Percentiles rank a stretch among this genome's conserved stretches.
Conservation (phyloP, 2,797 vertebrate species). For the Poeciliopsis paucimaculata region DNA sequence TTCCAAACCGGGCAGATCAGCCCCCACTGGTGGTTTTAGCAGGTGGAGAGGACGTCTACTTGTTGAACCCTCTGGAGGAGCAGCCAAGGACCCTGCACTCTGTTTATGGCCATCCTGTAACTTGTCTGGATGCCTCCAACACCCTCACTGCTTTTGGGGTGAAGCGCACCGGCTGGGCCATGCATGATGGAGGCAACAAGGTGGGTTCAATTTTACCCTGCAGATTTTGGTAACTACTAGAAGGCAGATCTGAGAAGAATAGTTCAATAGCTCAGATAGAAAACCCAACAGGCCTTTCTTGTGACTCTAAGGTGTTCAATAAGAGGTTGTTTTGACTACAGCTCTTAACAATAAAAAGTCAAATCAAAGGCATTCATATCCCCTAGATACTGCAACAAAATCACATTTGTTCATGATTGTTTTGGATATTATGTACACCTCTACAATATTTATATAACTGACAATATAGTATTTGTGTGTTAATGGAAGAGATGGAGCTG, state of each 20-base stretch:
- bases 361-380: background rate
- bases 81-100: constrained; percentile 84
- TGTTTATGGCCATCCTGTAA: constrained; percentile 90
- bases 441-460: background rate
- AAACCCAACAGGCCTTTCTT: background rate
- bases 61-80: constrained; percentile 81
- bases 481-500: constrained; percentile 55
- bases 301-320: background rate
- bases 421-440: background rate
- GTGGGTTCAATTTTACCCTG: constrained; percentile 66
- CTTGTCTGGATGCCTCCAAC: constrained; percentile 88
- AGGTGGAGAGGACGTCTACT: constrained; percentile 87
- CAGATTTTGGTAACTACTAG: background rate
- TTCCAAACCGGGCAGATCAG: constrained; percentile 80
- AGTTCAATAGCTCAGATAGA: background rate
- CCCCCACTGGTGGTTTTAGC: constrained; percentile 79
- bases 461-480: constrained; percentile 19
- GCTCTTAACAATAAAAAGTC: background rate
- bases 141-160: constrained; percentile 87
- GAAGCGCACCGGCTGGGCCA: constrained; percentile 90
- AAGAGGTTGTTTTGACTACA: background rate
- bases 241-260: background rate
- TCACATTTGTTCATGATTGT: constrained; percentile 4
- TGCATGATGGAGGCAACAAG: constrained; percentile 94
- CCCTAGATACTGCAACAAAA: background rate